phyloP scores from a whole-genome alignment of 2,797 vertebrate genomes.

The Cetoscarus ocellatus region DNA sequence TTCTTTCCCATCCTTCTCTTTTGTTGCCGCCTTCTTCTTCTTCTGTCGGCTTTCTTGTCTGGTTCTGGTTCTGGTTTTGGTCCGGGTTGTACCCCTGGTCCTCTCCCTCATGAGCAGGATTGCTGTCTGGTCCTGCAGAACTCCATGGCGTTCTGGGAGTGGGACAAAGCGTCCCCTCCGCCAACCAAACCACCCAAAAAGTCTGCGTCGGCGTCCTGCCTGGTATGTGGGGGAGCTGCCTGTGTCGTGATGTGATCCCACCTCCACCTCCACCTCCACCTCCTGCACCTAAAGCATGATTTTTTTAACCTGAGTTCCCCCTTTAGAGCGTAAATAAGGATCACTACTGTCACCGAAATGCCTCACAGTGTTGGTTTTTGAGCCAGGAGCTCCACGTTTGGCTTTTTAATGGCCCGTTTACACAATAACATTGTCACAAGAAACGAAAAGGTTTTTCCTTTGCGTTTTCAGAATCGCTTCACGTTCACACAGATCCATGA shows the following conservation, averaged over 20 bases:
- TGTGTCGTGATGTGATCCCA: conserved; percentile 27
- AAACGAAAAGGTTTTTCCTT: no score
- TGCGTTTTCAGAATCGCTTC: no score
- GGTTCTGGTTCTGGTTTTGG: conserved; percentile 19
- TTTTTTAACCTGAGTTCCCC: neutral
- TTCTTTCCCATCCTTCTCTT: conserved; percentile 49
- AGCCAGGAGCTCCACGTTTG: neutral
- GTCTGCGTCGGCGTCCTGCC: conserved; percentile 93
- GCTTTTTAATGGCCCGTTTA: no score
- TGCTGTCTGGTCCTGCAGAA: conserved; percentile 91
- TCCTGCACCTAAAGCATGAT: neutral
- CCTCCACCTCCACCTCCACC: conserved; percentile 2
- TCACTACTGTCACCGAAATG: no score
- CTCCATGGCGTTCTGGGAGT: conserved; percentile 96
- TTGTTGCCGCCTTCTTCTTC: conserved; percentile 25
- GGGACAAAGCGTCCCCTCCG: conserved; percentile 90
- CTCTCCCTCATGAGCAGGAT: conserved; percentile 83
- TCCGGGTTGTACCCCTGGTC: conserved; percentile 45
- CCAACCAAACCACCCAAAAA: conserved; percentile 94
- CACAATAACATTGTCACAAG: no score
- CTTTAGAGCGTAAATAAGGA: no score
- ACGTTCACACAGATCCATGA: no score
- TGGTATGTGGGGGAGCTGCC: conserved; percentile 90
- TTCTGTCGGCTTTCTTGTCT: conserved; percentile 19
- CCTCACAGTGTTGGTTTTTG: neutral